Conservation (phyloP, 1,140 invertebrate genomes). For the Drosophila pectinifera region DNA sequence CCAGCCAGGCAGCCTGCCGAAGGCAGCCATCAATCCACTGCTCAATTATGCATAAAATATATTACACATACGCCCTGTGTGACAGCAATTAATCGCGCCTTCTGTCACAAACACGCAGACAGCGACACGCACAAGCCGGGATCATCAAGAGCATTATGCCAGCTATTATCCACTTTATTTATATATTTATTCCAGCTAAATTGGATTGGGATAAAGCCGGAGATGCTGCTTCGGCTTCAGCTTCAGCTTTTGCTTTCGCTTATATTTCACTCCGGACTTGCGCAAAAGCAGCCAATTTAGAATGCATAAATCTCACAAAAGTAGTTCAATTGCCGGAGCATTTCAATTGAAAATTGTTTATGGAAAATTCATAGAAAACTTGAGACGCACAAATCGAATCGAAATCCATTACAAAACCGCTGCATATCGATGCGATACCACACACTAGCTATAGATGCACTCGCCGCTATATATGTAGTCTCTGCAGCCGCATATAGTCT, state of each 20-base stretch:
- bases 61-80: slow-evolving; percentile 58
- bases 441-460: slow-evolving; percentile 16
- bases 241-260: neutral
- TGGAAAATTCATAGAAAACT: slow-evolving; percentile 79
- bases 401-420: slow-evolving; percentile 73
- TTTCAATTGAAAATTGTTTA: slow-evolving; percentile 76
- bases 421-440: slow-evolving; percentile 31
- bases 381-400: slow-evolving; percentile 63
- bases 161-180: slow-evolving; percentile 9
- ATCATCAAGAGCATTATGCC: slow-evolving; percentile 42
- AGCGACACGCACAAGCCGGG: slow-evolving; percentile 17
- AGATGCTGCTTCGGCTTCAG: slow-evolving; percentile 1
- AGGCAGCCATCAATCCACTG: slow-evolving; percentile 45
- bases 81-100: slow-evolving; percentile 56
- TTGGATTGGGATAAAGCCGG: slow-evolving; percentile 17
- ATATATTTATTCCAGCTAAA: slow-evolving; percentile 22
- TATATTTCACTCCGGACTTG: too few relatives aligned
- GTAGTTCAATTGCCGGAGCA: slow-evolving; percentile 74
- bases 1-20: slow-evolving; percentile 17
- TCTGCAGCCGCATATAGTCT: slow-evolving; percentile 30
- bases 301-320: slow-evolving; percentile 69
- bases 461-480: neutral
- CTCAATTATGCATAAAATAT: slow-evolving; percentile 61
- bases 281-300: slow-evolving; percentile 58
- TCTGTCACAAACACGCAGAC: slow-evolving; percentile 31